These are phyloP conservation scores for Dioctria rufipes DNA, from an alignment of 2,888 invertebrate genomes.

Conservation along the genomic window DNA sequence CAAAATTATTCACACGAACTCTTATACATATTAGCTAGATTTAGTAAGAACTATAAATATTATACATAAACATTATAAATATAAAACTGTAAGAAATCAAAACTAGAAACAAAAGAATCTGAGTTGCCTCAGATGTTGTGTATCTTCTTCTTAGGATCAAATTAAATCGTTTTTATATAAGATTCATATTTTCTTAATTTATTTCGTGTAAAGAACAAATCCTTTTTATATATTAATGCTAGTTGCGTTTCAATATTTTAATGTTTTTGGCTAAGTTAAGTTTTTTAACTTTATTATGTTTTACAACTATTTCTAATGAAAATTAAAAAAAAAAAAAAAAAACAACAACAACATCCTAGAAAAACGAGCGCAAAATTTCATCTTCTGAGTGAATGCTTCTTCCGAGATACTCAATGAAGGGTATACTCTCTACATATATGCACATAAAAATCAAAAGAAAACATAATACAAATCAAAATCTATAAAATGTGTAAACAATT, in stretches of 20 bases:
- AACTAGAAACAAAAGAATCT: too few species aligned
- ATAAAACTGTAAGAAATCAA: too few species aligned
- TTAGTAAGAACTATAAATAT: conserved; percentile 8
- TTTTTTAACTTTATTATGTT: conserved; percentile 45
- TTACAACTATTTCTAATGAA: conserved; percentile 33
- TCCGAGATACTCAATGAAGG: too few species aligned
- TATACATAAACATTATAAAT: too few species aligned
- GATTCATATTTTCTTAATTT: conserved; percentile 54
- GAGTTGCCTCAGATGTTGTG: too few species aligned
- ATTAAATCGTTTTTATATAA: conserved; percentile 31
- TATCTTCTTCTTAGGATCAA: neutral
- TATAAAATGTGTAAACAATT: neutral
- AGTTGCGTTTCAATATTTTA: conserved; percentile 44
- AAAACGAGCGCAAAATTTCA: too few species aligned
- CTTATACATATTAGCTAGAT: conserved; percentile 34
- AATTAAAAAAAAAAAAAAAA: conserved; percentile 10
- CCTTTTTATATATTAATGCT: conserved; percentile 52
- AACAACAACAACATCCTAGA: too few species aligned
- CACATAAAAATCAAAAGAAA: neutral
- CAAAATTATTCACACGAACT: conserved; percentile 33
- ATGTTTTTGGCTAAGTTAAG: conserved; percentile 44
- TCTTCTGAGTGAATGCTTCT: too few species aligned
- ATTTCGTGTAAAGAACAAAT: conserved; percentile 57
- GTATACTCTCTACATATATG: too few species aligned
- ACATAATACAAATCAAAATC: conserved; percentile 5